Base-by-base conservation (phyloP, 2,888 invertebrate genomes). In the Zele albiditarsus region DNA sequence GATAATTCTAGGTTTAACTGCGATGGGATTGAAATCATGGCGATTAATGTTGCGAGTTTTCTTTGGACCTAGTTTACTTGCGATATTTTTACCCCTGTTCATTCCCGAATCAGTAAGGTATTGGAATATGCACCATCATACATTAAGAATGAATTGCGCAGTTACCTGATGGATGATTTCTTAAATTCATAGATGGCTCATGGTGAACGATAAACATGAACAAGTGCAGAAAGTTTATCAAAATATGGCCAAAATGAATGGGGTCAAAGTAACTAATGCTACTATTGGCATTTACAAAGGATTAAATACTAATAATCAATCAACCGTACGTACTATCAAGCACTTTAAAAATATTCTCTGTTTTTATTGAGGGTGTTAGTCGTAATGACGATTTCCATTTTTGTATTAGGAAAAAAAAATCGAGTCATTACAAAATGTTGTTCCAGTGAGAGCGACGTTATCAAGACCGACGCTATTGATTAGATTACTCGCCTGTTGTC, bases 1-100 rank as follows among this genome's bases (percentile, higher is more conserved):
- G 84, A 92, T 94, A 1, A 84, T 92, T 0, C 88, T 95, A 23
- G 94, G 94, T 0, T 86, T 93, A 60, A 88, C 93, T 33, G 95
- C 96, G 75, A 94, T 94, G 91, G 90, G 90, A 79, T 90, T 92
- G 68, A 91, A 91, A 74, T 91, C 93, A 85, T 96, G 96, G 96
- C 92, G 94, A 79, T 86, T 89, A 71, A 89, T 94, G 78, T 91
- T 95, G 77, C 90, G 93, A 73, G 90, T 92, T 46, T 89, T 94
- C 46, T 95, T 95, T 86, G 87, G 91, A 6, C 95, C 95, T 0
- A 93, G 94, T 16, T 89, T 95, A 76, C 87, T 94, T 23, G 91
- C 95, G 79, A 89, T 95, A 62, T 87, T 92, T 14, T 94, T 94
- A 87, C 91, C 93, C 83, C 92, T 94, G 91, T 85, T 94, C 63